These are phyloP conservation scores for Acipenser transmontanus DNA, from an alignment of 2,797 vertebrate species.

Conservation along the genomic window DNA sequence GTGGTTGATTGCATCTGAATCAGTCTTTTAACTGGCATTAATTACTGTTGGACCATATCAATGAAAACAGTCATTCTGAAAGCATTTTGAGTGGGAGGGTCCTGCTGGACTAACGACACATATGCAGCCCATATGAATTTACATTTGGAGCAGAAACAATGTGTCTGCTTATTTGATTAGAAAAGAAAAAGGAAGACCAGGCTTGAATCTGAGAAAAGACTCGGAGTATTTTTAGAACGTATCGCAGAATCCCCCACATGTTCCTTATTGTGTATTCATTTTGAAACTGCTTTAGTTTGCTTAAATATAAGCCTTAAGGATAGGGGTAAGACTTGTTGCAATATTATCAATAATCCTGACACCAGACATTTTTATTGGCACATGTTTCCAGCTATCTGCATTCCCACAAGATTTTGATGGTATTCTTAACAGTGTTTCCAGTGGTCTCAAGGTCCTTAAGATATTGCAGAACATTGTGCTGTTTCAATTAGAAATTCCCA, in stretches of 20 bases:
- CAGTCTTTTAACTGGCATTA: conserved; percentile 6
- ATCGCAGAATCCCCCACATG: not conserved
- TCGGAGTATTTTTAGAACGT: not conserved
- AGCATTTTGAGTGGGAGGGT: not conserved
- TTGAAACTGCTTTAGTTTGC: not conserved
- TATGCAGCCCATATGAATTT: not conserved
- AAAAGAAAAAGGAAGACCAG: not conserved
- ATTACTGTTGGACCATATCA: conserved; percentile 37
- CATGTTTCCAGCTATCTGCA: not conserved
- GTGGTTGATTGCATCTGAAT: not conserved
- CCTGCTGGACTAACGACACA: not conserved
- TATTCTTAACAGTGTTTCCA: no score
- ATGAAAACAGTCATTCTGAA: conserved; percentile 25
- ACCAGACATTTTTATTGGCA: not conserved
- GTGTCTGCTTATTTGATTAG: no score
- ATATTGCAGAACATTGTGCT: no score
- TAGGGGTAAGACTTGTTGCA: not conserved
- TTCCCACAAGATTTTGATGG: no score
- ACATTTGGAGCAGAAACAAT: no score
- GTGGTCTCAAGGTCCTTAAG: no score
- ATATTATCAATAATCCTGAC: not conserved
- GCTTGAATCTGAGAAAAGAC: not conserved
- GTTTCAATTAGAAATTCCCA: no score
- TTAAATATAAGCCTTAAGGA: not conserved
- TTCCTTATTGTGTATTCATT: not conserved